Base-by-base conservation (phyloP, 2,888 invertebrate species). In the Rhodophaea formosa region DNA sequence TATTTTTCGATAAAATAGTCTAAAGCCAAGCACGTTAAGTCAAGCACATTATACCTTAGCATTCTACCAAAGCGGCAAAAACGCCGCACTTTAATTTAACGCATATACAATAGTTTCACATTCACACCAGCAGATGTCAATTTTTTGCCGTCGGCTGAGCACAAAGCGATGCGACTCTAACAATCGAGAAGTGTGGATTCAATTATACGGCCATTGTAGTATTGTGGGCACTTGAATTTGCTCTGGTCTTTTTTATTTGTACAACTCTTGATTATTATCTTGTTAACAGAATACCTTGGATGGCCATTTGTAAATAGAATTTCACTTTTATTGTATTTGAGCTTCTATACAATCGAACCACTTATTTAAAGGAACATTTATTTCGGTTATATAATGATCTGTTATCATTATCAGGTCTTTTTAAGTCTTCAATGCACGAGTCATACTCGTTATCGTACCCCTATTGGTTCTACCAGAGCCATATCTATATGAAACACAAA, bases 401-500 rank as follows among this genome's bases (percentile, higher is more conserved):
- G n/a, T n/a, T n/a, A n/a, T n/a, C n/a, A n/a, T n/a, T n/a, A n/a
- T n/a, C n/a, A n/a, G n/a, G n/a, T n/a, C n/a, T n/a, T n/a, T n/a
- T n/a, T n/a, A n/a, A n/a, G n/a, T n/a, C n/a, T n/a, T n/a, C n/a
- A n/a, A n/a, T n/a, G n/a, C n/a, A n/a, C n/a, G n/a, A n/a, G n/a
- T n/a, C n/a, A n/a, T n/a, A n/a, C n/a, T n/a, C n/a, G n/a, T n/a
- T n/a, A n/a, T n/a, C n/a, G n/a, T n/a, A n/a, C n/a, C n/a, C n/a
- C n/a, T n/a, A n/a, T n/a, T n/a, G n/a, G n/a, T n/a, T n/a, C n/a
- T n/a, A n/a, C n/a, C n/a, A n/a, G n/a, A n/a, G n/a, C n/a, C 97
- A 97, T 80, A 95, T 97, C 67, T 95, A 96, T 79, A 98, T 98
- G 81, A 99, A 99, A 74, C 98, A 98, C 84, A 93, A 95, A 76